These are phyloP conservation scores for Malurus leucopterus DNA, from an alignment of 2,797 vertebrate genomes.

Conservation along the genomic window DNA sequence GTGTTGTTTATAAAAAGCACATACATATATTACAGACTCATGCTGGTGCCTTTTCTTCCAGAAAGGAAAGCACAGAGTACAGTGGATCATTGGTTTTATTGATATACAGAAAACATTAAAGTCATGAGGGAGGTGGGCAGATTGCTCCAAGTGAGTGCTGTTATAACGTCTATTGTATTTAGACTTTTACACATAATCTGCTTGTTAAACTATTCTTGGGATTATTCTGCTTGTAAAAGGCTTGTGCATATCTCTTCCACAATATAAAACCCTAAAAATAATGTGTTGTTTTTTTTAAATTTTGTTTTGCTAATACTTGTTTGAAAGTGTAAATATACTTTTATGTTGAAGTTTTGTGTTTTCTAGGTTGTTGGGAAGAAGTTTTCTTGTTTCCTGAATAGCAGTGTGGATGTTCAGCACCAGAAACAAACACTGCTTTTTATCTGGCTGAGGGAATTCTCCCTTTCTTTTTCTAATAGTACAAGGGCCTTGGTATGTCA, in stretches of 20 bases:
- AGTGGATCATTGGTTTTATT: constrained; percentile 6
- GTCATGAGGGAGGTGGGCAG: not conserved
- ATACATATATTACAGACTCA: not conserved
- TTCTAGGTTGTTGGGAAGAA: not conserved
- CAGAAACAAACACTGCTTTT: not conserved
- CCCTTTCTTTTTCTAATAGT: not conserved
- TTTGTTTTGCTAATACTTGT: not conserved
- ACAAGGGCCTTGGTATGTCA: not conserved
- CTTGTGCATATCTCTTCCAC: not conserved
- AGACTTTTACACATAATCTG: not conserved
- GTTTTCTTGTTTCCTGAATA: not conserved
- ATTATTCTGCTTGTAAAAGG: not conserved
- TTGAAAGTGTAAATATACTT: not conserved
- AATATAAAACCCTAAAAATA: not conserved
- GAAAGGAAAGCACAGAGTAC: not conserved
- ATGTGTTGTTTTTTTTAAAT: rapidly evolving
- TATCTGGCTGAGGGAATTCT: not conserved
- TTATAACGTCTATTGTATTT: not conserved
- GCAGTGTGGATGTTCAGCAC: not conserved
- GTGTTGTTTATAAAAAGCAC: not conserved
- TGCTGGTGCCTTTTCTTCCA: constrained; percentile 12
- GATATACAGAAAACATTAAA: not conserved
- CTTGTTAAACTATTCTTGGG: not conserved
- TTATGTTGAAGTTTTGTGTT: not conserved
- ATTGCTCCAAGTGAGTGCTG: not conserved